phyloP scores from a whole-genome alignment of 2,888 invertebrate genomes.

The Pyrrhopygopsis socrates region DNA sequence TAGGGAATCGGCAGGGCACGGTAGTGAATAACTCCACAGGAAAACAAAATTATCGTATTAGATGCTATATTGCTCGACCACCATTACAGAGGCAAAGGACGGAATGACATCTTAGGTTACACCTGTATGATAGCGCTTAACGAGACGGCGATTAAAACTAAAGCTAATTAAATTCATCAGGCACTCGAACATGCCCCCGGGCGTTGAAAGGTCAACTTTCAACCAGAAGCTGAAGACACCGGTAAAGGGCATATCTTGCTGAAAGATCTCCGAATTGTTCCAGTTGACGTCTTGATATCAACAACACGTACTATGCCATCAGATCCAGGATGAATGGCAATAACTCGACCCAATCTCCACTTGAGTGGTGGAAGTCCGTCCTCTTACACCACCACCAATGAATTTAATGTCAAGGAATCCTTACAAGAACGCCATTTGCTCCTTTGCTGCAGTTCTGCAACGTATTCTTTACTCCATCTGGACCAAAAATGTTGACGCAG shows the following conservation, averaged over 20 bases:
- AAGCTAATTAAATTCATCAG: background rate
- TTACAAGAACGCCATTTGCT: slow-evolving; percentile 64
- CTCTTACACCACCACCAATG: slow-evolving; percentile 37
- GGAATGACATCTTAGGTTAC: no score
- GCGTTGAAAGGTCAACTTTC: background rate
- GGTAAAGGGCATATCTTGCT: slow-evolving; percentile 25
- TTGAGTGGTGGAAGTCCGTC: slow-evolving; percentile 35
- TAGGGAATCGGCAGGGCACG: no score
- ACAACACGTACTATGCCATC: slow-evolving; percentile 50
- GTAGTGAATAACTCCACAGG: no score
- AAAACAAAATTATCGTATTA: no score
- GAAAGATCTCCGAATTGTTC: slow-evolving; percentile 34
- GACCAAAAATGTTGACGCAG: slow-evolving; percentile 42
- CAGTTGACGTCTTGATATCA: slow-evolving; percentile 34
- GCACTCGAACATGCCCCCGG: slow-evolving; percentile 19
- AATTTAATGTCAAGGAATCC: background rate
- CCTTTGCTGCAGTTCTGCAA: slow-evolving; percentile 66
- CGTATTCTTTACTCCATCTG: slow-evolving; percentile 33
- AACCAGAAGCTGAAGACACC: background rate
- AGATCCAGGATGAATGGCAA: slow-evolving; percentile 23
- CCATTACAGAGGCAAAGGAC: no score
- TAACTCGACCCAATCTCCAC: slow-evolving; percentile 37
- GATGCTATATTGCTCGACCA: no score
- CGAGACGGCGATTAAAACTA: no score
- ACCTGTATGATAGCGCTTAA: no score